Base-by-base conservation (phyloP, 1,140 invertebrate genomes). In the Probaryconus sp. region DNA sequence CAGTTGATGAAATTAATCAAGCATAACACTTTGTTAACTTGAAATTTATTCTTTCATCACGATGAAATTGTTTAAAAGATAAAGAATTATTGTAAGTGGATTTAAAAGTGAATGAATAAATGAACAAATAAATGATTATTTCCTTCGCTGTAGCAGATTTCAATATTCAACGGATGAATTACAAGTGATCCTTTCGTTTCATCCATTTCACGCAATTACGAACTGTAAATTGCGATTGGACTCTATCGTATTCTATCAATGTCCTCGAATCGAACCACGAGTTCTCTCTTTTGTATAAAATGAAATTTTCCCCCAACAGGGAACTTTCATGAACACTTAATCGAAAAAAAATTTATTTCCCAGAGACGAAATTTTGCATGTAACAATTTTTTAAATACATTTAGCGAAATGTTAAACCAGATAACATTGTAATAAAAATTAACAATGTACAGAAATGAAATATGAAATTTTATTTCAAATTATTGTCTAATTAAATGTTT, bases 171-270 rank as follows among this genome's bases (percentile, higher is more conserved):
- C n/a, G n/a, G n/a, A 24, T 50, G 26, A 47, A 13, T 40, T 50
- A 68, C 51, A 21, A 18, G 35, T 10, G 30, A 40, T 26, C 31
- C 60, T 47, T 31, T 17, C 33, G 21, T 60, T 11, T 35, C 51
- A 35, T 7, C 28, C 45, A 28, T 65, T 69, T 65, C 55, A 55
- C 48, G 33, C 71, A 68, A 75, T 71, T 71, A 71, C 56, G 20
- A 42, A 17, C 50, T 61, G 68, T 71, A 71, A 71, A 71, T 71
- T 71, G 38, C 53, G 40, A 43, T 28, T 58, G 16, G 38, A 14
- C 17, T 43, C 40, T 35, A 58, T 43, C 40, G 17, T 24, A 43
- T 58, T 58, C 40, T 42, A 45, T 43, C 26, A 58, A 58, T 43
- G 53, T 33, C 40, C 26, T 43, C 45, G 20, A 58, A 58, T 58